Percentiles rank a stretch among this genome's conserved stretches.
These are phyloP conservation scores for Enteromius anoplus DNA, from an alignment of 2,797 vertebrate genomes.

Conservation along the genomic window DNA sequence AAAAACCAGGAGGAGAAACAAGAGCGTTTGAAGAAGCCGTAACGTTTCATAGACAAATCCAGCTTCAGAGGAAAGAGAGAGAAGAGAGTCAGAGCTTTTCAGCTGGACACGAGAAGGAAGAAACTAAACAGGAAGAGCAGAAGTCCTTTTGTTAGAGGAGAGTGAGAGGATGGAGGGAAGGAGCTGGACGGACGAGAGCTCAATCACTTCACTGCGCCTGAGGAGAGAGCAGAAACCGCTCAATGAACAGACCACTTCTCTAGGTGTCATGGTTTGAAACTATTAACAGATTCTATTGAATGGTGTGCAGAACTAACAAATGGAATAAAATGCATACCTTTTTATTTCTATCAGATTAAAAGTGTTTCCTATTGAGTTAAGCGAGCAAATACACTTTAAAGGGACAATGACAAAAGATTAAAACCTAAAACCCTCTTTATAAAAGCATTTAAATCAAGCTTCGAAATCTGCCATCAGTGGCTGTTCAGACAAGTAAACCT, in stretches of 20 bases:
- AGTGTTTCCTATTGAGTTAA: no score
- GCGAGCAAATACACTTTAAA: no score
- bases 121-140: not conserved
- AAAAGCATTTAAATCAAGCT: no score
- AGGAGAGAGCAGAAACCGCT: constrained; percentile 29
- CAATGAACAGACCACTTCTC: not conserved
- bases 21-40: constrained; percentile 63
- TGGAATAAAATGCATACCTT: no score
- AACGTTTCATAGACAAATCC: constrained; percentile 41
- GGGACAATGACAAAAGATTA: no score
- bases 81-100: constrained; percentile 22
- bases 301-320: no score
- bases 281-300: no score
- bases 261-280: no score
- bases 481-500: not conserved
- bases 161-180: constrained; percentile 26
- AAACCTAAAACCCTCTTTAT: no score
- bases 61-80: constrained; percentile 14
- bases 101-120: not conserved
- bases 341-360: no score
- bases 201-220: constrained; percentile 75
- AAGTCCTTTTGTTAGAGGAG: constrained; percentile 14
- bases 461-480: not conserved
- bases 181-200: constrained; percentile 17
- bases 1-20: constrained; percentile 52